Evolutionary conservation across 2,888 invertebrate genomes (phyloP).

Genomic region (Cremastinae sp.): DNA sequence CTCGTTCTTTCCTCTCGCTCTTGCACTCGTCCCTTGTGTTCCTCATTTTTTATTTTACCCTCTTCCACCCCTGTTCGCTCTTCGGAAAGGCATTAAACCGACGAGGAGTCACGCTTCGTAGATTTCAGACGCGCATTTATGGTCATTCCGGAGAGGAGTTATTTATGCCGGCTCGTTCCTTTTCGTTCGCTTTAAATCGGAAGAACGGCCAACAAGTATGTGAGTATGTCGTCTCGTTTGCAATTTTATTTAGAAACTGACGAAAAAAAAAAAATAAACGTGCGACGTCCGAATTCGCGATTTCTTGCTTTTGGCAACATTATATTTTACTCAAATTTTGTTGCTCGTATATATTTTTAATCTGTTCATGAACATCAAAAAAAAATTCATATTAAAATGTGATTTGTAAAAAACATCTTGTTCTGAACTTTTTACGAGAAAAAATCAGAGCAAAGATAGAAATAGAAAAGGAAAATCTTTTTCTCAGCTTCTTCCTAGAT

Average conservation of each 20-base stretch:
- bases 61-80: slow-evolving; percentile 65
- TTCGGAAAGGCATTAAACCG: slow-evolving; percentile 72
- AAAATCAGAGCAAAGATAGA: slow-evolving; percentile 27
- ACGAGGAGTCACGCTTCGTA: slow-evolving; percentile 73
- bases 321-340: not conserved
- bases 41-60: slow-evolving; percentile 66
- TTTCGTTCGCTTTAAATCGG: slow-evolving; percentile 34
- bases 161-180: slow-evolving; percentile 70
- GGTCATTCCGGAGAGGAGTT: slow-evolving; percentile 73
- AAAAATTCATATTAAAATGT: not conserved
- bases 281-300: not conserved
- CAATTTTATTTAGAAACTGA: slow-evolving; percentile 11
- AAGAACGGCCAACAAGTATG: slow-evolving; percentile 16
- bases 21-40: slow-evolving; percentile 62
- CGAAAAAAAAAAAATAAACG: not conserved
- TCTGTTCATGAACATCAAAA: too few species aligned
- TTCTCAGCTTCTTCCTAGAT: not conserved
- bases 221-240: slow-evolving; percentile 33
- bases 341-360: not conserved
- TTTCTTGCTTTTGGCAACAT: too few species aligned
- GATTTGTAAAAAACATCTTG: not conserved
- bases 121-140: slow-evolving; percentile 76
- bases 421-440: slow-evolving; percentile 18
- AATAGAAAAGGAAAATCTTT: slow-evolving; percentile 49
- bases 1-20: slow-evolving; percentile 41